These are phyloP conservation scores for Tragopan temminckii DNA, from an alignment of 2,797 vertebrate species.

Conservation along the genomic window DNA sequence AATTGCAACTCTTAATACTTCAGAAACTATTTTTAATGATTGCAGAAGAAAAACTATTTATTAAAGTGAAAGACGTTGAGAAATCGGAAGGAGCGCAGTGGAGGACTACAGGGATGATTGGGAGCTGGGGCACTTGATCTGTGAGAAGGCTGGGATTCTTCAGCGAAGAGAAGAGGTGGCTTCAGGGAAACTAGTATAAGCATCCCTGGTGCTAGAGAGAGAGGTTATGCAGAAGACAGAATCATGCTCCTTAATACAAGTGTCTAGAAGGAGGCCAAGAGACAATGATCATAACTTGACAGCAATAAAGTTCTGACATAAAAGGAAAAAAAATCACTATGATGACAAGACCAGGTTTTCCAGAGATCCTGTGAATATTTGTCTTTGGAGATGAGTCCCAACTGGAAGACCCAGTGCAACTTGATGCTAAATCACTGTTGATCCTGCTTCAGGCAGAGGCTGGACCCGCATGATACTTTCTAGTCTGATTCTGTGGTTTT, in stretches of 20 bases:
- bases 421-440: background rate
- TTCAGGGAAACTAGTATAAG: rapidly evolving
- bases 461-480: background rate
- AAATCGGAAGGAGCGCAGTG: background rate
- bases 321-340: background rate
- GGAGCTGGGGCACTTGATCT: too few relatives aligned
- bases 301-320: background rate
- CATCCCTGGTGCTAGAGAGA: rapidly evolving
- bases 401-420: too few relatives aligned
- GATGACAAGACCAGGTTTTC: background rate
- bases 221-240: rapidly evolving
- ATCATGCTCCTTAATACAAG: background rate
- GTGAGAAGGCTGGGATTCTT: background rate
- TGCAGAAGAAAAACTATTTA: background rate
- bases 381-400: too few relatives aligned
- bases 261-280: background rate
- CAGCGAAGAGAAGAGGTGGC: background rate
- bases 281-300: too few relatives aligned
- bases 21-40: background rate
- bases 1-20: background rate
- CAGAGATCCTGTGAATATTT: background rate
- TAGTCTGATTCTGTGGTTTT: background rate
- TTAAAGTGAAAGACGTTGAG: background rate
- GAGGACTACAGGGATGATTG: background rate
- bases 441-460: background rate